Evolutionary conservation across 2,888 invertebrate genomes (phyloP).

Genomic region (Drosophila lacicola): DNA sequence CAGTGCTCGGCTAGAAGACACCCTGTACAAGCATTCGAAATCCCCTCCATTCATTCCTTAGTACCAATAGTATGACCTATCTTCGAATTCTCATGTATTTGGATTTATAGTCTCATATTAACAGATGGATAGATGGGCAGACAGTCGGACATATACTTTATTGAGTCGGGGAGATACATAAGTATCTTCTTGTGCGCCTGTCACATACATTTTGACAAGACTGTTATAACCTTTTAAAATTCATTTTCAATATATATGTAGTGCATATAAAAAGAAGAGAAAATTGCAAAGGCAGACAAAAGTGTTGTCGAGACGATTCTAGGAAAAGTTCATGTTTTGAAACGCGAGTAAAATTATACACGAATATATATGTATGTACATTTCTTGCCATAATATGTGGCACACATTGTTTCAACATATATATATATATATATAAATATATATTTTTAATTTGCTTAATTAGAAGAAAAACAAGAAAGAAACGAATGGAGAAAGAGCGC

Average conservation of each 20-base stretch:
- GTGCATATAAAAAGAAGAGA: not conserved
- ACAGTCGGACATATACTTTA: too few relatives aligned
- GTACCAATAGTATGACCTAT: too few relatives aligned
- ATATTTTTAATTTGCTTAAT: constrained; percentile 76
- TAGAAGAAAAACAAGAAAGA: constrained; percentile 55
- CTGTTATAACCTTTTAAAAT: too few relatives aligned
- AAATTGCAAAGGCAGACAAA: constrained; percentile 41
- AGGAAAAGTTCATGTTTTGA: constrained; percentile 54
- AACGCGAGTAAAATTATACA: constrained; percentile 47
- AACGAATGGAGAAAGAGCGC: constrained; percentile 39
- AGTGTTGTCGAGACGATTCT: constrained; percentile 39
- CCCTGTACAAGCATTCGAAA: not conserved
- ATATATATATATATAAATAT: constrained; percentile 19
- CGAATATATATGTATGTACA: not conserved
- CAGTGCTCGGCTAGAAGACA: constrained; percentile 3
- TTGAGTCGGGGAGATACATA: too few relatives aligned
- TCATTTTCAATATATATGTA: too few relatives aligned
- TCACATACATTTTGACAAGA: too few relatives aligned
- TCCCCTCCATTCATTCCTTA: too few relatives aligned
- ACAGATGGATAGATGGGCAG: too few relatives aligned
- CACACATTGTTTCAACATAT: constrained; percentile 27
- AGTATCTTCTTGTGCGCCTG: too few relatives aligned
- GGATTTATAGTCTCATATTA: too few relatives aligned
- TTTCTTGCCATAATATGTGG: constrained; percentile 1
- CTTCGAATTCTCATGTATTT: too few relatives aligned